Conservation (phyloP, 2,113 vertebrate species). For the Okapia johnstoni region DNA sequence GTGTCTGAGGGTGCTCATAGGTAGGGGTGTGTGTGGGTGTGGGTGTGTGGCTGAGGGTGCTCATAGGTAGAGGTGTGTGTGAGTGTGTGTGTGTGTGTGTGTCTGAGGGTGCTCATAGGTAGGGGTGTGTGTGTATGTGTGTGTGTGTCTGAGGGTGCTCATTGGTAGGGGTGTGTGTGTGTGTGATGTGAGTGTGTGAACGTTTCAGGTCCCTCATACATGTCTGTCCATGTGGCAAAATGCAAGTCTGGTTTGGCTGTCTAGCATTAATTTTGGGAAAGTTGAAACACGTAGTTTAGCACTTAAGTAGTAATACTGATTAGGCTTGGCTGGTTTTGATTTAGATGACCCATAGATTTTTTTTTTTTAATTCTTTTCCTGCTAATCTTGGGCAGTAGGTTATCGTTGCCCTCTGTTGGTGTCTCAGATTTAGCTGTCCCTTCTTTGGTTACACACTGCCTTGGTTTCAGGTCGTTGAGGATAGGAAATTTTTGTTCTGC, state of each 20-base stretch:
- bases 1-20: not conserved
- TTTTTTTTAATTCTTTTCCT: not conserved
- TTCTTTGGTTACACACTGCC: constrained; percentile 27
- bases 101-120: no score
- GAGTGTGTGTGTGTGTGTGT: not conserved
- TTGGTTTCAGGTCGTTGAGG: constrained; percentile 8
- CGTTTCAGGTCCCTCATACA: not conserved
- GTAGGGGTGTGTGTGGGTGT: no score
- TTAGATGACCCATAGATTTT: not conserved
- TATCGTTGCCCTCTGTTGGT: not conserved
- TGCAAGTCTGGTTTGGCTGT: not conserved
- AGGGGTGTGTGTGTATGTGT: no score
- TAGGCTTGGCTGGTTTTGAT: constrained; percentile 1
- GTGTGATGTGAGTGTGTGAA: not conserved
- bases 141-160: no score
- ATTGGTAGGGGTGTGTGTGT: not conserved
- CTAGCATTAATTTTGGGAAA: not conserved
- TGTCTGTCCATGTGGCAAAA: not conserved
- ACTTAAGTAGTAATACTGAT: not conserved
- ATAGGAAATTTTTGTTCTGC: not conserved
- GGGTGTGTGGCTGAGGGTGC: not conserved
- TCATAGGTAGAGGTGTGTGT: no score
- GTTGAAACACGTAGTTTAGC: not conserved
- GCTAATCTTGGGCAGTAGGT: not conserved
- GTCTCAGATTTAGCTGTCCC: not conserved